Evolutionary conservation across 2,113 vertebrate species (phyloP).

Genomic region (Brachypteracias leptosomus): DNA sequence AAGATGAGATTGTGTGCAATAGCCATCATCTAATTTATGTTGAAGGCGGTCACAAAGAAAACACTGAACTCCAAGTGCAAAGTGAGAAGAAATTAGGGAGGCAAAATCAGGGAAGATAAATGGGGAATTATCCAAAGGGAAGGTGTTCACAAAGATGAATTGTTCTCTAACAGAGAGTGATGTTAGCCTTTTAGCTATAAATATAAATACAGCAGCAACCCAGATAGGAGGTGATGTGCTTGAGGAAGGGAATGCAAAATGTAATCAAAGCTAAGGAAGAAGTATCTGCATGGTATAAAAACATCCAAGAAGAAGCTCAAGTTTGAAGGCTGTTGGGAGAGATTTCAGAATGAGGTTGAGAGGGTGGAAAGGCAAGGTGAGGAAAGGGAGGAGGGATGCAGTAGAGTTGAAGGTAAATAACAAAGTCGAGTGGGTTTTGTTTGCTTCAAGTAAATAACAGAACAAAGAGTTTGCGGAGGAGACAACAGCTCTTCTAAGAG

Average conservation of each 20-base stretch:
- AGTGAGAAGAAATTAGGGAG: background rate
- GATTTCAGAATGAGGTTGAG: background rate
- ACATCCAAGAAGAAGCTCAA: background rate
- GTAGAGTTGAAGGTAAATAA: background rate
- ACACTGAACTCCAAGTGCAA: background rate
- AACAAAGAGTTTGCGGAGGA: background rate
- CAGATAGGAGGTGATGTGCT: background rate
- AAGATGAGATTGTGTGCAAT: background rate
- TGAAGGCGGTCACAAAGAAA: background rate
- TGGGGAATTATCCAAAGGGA: background rate
- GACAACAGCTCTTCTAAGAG: background rate
- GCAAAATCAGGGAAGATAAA: conserved; percentile 33
- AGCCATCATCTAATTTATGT: background rate
- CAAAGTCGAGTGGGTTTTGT: background rate
- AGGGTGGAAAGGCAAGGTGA: background rate
- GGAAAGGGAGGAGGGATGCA: background rate
- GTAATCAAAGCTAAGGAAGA: background rate
- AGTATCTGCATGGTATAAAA: background rate
- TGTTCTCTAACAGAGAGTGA: conserved; percentile 43
- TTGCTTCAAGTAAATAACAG: background rate
- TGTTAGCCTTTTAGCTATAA: conserved; percentile 14
- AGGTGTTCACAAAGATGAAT: conserved; percentile 9
- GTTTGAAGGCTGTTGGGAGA: background rate
- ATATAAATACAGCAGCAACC: conserved; percentile 35
- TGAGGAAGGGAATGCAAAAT: conserved; percentile 34